Base-by-base conservation (phyloP, 2,888 invertebrate genomes). In the Cosmorhoe ocellata region DNA sequence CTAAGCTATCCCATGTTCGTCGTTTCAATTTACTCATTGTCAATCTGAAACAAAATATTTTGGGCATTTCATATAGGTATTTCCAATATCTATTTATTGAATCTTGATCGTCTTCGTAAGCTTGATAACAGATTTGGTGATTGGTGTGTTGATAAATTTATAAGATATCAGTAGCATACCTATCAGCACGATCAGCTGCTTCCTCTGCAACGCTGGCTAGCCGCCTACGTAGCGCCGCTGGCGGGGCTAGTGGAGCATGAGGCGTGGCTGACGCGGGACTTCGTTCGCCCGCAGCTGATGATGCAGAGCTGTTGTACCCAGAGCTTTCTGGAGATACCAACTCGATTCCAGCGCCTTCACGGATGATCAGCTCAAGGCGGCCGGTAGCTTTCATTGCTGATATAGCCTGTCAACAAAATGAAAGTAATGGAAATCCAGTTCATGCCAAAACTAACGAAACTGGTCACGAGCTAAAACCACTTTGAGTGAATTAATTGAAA, bases 261-360 rank as follows among this genome's bases (percentile, higher is more conserved):
- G 80, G 70, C 2, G 74, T 73, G 3, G 70, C 79, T 33, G 94
- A 93, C 4, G 93, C 93, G 0, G 88, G 88, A 70, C 93, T 94
- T 59, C 94, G 92, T 70, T 95, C 96, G 0, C 90, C 90, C 0
- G 95, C 95, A 1, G 95, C 94, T 18, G 95, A 95, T 57, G 95
- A 95, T n/a, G 95, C 95, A 0, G 95, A 95, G 69, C 95, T 95
- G 72, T 96, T 95, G 84, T 96, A 96, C 5, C 96, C 96, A 47
- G 95, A 95, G 38, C 95, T 95, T 81, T 95, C 95, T 6, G 95
- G 95, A 0, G 95, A 95, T 67, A 95, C 95, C 31, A 96, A 85
- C 75, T 96, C 95, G 6, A 94, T 91, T 34, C 96, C 96, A 0
- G 94, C 95, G 3, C 94, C 94, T 71, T 96, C 95, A 37, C 95